Percentiles rank a stretch among this genome's conserved stretches.
phyloP scores from a whole-genome alignment of 2,888 invertebrate genomes.

The Torymus aiolomorphi region DNA sequence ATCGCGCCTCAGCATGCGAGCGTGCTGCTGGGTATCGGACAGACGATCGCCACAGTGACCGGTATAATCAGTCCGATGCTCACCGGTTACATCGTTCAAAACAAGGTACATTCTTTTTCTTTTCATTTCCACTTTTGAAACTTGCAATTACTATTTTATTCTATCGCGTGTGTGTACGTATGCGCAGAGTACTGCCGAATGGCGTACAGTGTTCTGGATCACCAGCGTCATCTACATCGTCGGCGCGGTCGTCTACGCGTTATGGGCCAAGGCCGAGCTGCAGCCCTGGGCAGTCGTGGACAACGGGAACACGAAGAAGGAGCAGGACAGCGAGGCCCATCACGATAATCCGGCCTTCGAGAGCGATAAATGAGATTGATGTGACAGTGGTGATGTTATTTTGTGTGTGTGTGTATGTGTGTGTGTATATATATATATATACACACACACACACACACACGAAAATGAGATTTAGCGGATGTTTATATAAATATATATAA shows the following conservation, averaged over 20 bases:
- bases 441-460: no score
- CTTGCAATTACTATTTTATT: background rate
- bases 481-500: no score
- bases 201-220: background rate
- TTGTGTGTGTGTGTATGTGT: no score
- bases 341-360: no score
- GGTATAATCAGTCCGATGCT: constrained; percentile 4
- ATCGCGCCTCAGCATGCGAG: background rate
- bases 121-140: background rate
- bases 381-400: no score
- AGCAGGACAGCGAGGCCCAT: no score
- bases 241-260: background rate
- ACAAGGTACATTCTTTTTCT: background rate
- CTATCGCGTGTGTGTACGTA: background rate
- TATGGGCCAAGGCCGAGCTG: background rate
- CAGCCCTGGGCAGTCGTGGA: background rate
- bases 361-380: no score
- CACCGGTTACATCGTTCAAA: background rate
- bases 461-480: no score
- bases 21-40: background rate
- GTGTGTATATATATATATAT: no score
- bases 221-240: background rate
- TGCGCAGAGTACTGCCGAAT: background rate
- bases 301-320: no score
- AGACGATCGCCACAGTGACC: background rate